Conservation (phyloP, 1,140 invertebrate genomes). For the Drosophila albomicans region DNA sequence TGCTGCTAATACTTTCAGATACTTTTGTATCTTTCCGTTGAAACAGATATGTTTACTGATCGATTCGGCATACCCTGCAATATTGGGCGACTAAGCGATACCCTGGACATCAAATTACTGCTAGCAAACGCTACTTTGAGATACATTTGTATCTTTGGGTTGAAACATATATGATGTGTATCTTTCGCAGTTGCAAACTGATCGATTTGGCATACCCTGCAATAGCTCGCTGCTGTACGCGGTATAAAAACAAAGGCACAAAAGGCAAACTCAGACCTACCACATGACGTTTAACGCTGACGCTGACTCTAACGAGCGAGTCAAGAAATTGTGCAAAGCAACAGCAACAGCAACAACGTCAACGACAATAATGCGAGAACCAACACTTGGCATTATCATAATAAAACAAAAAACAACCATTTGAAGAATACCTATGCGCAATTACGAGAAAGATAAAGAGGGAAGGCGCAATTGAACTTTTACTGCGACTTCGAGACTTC, state of each 20-base stretch:
- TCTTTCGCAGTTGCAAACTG: background rate
- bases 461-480: conserved; percentile 51
- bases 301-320: background rate
- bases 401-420: conserved; percentile 49
- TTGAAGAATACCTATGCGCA: background rate
- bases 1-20: too few species aligned
- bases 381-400: conserved; percentile 54
- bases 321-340: conserved; percentile 53
- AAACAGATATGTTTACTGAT: too few species aligned
- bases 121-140: background rate
- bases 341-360: background rate
- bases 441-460: background rate
- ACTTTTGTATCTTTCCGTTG: too few species aligned
- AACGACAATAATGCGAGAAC: conserved; percentile 9
- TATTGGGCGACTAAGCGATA: background rate
- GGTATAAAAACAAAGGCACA: conserved; percentile 13
- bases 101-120: background rate
- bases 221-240: background rate
- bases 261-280: conserved; percentile 54
- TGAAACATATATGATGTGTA: too few species aligned
- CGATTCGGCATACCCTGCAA: background rate
- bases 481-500: conserved; percentile 4
- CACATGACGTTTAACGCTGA: conserved; percentile 57
- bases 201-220: background rate
- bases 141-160: too few species aligned